Percentiles rank a stretch among this genome's conserved stretches.
Evolutionary conservation across 2,797 vertebrate genomes (phyloP).

Genomic region (Sebastes reedi): DNA sequence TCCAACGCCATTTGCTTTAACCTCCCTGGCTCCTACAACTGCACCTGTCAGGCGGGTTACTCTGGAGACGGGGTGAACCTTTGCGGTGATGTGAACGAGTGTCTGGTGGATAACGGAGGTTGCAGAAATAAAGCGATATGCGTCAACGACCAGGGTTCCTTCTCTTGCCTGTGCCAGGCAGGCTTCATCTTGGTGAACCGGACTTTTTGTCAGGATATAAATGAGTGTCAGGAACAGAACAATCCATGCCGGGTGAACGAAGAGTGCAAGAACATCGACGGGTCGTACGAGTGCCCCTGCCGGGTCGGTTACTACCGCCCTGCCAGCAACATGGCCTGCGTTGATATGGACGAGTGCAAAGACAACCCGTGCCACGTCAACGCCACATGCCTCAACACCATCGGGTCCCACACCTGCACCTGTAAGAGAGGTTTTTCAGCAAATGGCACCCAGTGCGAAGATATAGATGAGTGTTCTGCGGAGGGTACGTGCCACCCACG

Average conservation of each 20-base stretch:
- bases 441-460: constrained; percentile 80
- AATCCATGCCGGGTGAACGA: constrained; percentile 78
- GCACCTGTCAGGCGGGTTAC: constrained; percentile 81
- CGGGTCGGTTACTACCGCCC: constrained; percentile 75
- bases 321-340: constrained; percentile 68
- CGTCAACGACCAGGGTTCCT: constrained; percentile 82
- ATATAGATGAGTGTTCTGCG: constrained; percentile 81
- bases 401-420: constrained; percentile 80
- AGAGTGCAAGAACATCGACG: constrained; percentile 80
- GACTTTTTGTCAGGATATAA: constrained; percentile 83
- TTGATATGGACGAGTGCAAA: constrained; percentile 83
- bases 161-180: constrained; percentile 75
- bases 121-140: constrained; percentile 81
- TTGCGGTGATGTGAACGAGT: constrained; percentile 85
- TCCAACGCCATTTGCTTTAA: constrained; percentile 79
- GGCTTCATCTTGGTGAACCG: constrained; percentile 79
- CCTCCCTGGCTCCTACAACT: constrained; percentile 80
- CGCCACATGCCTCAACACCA: constrained; percentile 83
- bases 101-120: constrained; percentile 80
- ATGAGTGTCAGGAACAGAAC: constrained; percentile 76
- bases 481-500: constrained; percentile 66
- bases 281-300: constrained; percentile 81
- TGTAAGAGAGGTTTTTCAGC: constrained; percentile 83
- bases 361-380: constrained; percentile 78
- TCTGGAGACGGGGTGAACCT: constrained; percentile 78